These are phyloP conservation scores for Apis cerana DNA, from an alignment of 1,140 invertebrate species.

Conservation along the genomic window DNA sequence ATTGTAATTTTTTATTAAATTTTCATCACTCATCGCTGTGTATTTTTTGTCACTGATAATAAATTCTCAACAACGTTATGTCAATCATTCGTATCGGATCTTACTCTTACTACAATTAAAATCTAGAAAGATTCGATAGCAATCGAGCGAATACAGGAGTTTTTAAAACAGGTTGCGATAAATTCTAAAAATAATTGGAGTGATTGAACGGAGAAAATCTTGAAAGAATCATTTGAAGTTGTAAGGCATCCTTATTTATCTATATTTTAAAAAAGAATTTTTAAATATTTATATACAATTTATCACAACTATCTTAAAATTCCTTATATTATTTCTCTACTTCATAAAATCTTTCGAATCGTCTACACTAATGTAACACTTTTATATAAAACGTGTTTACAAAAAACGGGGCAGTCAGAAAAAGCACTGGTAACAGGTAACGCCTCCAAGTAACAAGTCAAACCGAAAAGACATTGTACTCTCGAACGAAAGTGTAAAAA, in stretches of 20 bases:
- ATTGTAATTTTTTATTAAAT: too few relatives aligned
- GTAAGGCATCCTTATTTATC: neutral
- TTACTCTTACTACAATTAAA: neutral
- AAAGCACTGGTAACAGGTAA: neutral
- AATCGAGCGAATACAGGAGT: neutral
- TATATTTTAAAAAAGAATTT: neutral
- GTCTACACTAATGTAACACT: constrained; percentile 1
- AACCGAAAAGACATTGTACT: constrained; percentile 54
- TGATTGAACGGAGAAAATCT: too few relatives aligned
- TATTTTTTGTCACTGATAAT: too few relatives aligned
- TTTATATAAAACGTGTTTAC: constrained; percentile 8
- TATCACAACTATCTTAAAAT: neutral
- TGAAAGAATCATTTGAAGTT: neutral
- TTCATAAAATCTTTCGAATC: neutral
- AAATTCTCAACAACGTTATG: too few relatives aligned
- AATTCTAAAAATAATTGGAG: too few relatives aligned
- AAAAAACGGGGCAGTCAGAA: neutral
- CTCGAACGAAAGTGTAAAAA: constrained; percentile 21
- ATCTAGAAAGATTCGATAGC: neutral
- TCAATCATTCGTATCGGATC: neutral
- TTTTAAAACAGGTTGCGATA: neutral
- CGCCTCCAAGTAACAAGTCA: neutral
- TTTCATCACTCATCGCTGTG: too few relatives aligned
- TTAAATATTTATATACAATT: neutral
- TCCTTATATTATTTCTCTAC: neutral